Conservation (phyloP, 2,888 invertebrate genomes). For the Cheilosia vernalis region DNA sequence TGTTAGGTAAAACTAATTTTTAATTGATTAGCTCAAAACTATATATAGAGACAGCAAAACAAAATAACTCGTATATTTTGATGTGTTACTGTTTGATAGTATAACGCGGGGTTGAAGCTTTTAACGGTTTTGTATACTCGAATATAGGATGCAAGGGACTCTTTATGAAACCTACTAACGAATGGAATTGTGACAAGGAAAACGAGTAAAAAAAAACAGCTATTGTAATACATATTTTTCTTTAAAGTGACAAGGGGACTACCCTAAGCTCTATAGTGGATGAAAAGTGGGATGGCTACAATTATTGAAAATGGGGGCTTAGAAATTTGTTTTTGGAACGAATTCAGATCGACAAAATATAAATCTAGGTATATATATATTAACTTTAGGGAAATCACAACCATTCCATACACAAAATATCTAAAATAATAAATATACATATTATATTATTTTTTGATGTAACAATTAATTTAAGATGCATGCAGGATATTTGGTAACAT, state of each 20-base stretch:
- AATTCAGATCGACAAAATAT: conserved; percentile 33
- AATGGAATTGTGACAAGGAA: conserved; percentile 37
- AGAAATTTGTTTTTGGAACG: conserved; percentile 39
- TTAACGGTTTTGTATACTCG: conserved; percentile 29
- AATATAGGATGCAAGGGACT: conserved; percentile 39
- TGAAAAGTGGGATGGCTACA: conserved; percentile 57
- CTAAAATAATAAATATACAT: conserved; percentile 19
- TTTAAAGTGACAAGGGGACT: conserved; percentile 35
- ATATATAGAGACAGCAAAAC: neutral
- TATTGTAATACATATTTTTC: conserved; percentile 6
- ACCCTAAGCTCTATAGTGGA: conserved; percentile 51
- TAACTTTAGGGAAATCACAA: conserved; percentile 64
- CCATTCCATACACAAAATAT: conserved; percentile 65
- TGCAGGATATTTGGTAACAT: conserved; percentile 35
- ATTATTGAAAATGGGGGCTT: conserved; percentile 43
- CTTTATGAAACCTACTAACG: conserved; percentile 47
- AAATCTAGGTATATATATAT: conserved; percentile 10
- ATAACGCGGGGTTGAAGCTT: conserved; percentile 48
- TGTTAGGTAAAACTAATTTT: conserved; percentile 45
- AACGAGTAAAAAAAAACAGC: conserved; percentile 2
- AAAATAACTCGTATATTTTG: conserved; percentile 4
- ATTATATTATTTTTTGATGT: neutral
- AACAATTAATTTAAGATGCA: conserved; percentile 39
- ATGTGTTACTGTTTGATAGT: conserved; percentile 37
- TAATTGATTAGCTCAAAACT: conserved; percentile 33